Percentiles rank a stretch among this genome's conserved stretches.
Conservation (phyloP, 2,888 invertebrate species). For the Subacronicta megacephala region DNA sequence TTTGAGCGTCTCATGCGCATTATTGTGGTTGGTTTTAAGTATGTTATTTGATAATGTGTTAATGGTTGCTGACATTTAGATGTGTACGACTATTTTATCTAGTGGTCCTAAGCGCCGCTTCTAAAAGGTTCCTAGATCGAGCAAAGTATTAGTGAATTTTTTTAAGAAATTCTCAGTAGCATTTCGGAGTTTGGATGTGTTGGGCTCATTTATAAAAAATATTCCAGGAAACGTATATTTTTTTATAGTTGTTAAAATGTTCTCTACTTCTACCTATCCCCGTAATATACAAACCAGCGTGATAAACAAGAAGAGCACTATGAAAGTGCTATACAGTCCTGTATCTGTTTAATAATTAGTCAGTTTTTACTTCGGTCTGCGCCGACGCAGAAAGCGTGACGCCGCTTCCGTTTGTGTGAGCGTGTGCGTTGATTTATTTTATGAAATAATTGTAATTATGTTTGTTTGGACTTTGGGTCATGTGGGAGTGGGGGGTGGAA, state of each 20-base stretch:
- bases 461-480: constrained; percentile 52
- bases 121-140: too few relatives aligned
- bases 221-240: too few relatives aligned
- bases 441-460: constrained; percentile 55
- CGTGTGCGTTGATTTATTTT: constrained; percentile 56
- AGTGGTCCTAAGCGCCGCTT: too few relatives aligned
- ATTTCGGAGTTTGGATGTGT: too few relatives aligned
- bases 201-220: too few relatives aligned
- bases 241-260: too few relatives aligned
- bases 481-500: neutral
- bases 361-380: constrained; percentile 64
- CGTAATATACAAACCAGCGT: constrained; percentile 6
- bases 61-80: neutral
- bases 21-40: constrained; percentile 22
- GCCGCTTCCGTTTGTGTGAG: constrained; percentile 62
- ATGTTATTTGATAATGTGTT: constrained; percentile 13
- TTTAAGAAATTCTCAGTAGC: too few relatives aligned
- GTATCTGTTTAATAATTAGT: constrained; percentile 59
- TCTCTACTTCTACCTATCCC: neutral
- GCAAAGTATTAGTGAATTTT: too few relatives aligned
- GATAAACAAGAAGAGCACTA: constrained; percentile 38
- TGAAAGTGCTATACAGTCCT: constrained; percentile 58
- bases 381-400: constrained; percentile 78
- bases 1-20: constrained; percentile 15
- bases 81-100: too few relatives aligned